Percentiles rank a stretch among this genome's conserved stretches.
phyloP scores from a whole-genome alignment of 2,888 invertebrate genomes.

The Siphonodentalium dalli region DNA sequence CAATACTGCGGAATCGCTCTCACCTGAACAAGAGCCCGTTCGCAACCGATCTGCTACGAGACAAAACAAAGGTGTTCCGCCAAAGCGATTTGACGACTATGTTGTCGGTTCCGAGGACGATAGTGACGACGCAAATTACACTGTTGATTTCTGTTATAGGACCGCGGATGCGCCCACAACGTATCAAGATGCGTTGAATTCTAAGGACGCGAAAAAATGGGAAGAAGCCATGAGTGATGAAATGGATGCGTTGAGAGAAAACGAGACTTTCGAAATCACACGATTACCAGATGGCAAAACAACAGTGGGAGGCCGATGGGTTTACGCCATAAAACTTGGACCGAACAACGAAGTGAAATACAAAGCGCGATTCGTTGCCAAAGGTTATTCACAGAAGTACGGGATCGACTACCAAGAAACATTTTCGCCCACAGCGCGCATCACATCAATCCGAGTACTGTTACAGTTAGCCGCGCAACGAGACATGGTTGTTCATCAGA shows the following conservation, averaged over 20 bases:
- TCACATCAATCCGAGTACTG: slow-evolving; percentile 23
- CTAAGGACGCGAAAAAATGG: slow-evolving; percentile 17
- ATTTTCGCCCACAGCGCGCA: slow-evolving; percentile 33
- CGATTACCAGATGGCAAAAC: slow-evolving; percentile 21
- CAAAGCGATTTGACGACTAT: slow-evolving; percentile 23
- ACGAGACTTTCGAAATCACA: slow-evolving; percentile 27
- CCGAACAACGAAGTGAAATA: slow-evolving; percentile 15
- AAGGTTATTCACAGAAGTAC: too few relatives aligned
- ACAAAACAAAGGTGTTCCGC: slow-evolving; percentile 3
- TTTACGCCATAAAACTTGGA: slow-evolving; percentile 26
- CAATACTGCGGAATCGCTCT: too few relatives aligned
- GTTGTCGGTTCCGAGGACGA: slow-evolving; percentile 12
- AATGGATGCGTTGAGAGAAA: slow-evolving; percentile 27
- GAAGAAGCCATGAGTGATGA: slow-evolving; percentile 23
- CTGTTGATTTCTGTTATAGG: slow-evolving; percentile 26
- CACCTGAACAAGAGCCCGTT: too few relatives aligned
- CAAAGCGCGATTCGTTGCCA: slow-evolving; percentile 32
- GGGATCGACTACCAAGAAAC: slow-evolving; percentile 33
- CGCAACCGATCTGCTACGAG: neutral
- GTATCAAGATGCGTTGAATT: slow-evolving; percentile 22
- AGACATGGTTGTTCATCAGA: slow-evolving; percentile 26
- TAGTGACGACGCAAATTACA: slow-evolving; percentile 3
- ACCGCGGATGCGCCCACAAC: slow-evolving; percentile 14
- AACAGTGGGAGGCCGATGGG: slow-evolving; percentile 25
- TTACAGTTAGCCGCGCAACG: slow-evolving; percentile 29